Evolutionary conservation across 92 coral and sea anemone genomes (phyloP), one percentile per base, ranked within the genome.

Genomic region (Anthopleura xanthogrammica): DNA sequence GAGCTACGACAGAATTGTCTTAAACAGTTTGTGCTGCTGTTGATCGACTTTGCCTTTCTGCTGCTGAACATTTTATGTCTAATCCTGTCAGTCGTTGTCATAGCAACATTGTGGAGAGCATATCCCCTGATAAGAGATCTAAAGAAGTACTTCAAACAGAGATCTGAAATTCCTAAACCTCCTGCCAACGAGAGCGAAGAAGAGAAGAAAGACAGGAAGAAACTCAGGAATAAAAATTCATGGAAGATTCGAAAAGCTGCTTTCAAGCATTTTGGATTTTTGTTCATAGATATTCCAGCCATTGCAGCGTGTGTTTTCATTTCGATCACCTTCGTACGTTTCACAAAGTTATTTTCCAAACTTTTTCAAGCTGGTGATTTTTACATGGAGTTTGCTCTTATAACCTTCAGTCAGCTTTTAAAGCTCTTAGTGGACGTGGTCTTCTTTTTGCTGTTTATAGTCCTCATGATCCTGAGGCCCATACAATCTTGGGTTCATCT

Each of bases 401-500:
- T 83, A 16, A 95, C 91, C 29, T 96, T 86, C 78, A 80, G 75
- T 72, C 92, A 94, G 85, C 83, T 88, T 2, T 91, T 81, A 43
- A 90, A 82, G 80, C 86, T 94, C 70, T 46, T 96, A 23, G 85
- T 96, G 11, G 99, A 96, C 80, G 52, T 94, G 13, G 89, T 94
- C 48, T 96, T 96, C 86, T 16, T 96, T 40, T 70, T 93, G 23
- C 79, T 96, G 89, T 96, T 96, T 19, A 46, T 94, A 75, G 83
- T 94, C 17, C 88, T 96, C 78, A 87, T 96, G 95, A 89, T 95
- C 81, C 80, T 96, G 72, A 90, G 98, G 81, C 99, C 99, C 64
- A 83, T 94, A 8, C 95, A 93, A 74, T 90, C 98, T 20, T 96
- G 99, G 99, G 98, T 96, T 17, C 98, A 93, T 80, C 86, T 96